Evolutionary conservation across 2,797 vertebrate genomes (phyloP).

Genomic region (Enoplosus armatus): DNA sequence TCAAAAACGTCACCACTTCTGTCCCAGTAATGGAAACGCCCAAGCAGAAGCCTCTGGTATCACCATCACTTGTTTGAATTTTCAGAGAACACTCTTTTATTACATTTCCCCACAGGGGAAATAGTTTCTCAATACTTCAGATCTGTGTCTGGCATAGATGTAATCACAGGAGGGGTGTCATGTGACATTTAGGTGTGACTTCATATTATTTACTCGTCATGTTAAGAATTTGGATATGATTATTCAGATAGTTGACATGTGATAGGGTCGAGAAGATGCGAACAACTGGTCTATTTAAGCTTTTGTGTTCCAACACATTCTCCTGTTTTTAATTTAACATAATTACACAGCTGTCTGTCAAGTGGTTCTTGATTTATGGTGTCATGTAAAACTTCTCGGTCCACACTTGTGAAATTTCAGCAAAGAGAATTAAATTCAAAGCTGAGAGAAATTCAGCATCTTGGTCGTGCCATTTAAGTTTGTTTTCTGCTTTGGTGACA

Average conservation of each 20-base stretch:
- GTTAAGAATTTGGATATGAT: constrained; percentile 10
- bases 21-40: neutral
- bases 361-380: constrained; percentile 21
- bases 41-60: constrained; percentile 5
- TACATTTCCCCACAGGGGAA: neutral
- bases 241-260: constrained; percentile 27
- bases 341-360: constrained; percentile 14
- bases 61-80: constrained; percentile 9
- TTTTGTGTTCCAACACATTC: constrained; percentile 16
- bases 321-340: constrained; percentile 29
- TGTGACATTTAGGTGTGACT: constrained; percentile 31
- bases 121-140: constrained; percentile 2
- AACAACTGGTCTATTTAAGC: constrained; percentile 1
- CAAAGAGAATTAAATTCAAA: constrained; percentile 55
- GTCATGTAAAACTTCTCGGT: constrained; percentile 12
- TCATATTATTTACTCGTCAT: constrained; percentile 23
- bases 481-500: neutral
- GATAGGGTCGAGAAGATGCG: neutral
- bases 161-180: constrained; percentile 1
- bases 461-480: neutral
- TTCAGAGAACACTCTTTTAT: constrained; percentile 15
- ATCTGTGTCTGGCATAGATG: constrained; percentile 9
- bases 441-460: constrained; percentile 24
- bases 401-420: constrained; percentile 15
- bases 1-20: constrained; percentile 30